Conservation (phyloP, 2,888 invertebrate genomes). For the Leptinotarsa rubiginosa region DNA sequence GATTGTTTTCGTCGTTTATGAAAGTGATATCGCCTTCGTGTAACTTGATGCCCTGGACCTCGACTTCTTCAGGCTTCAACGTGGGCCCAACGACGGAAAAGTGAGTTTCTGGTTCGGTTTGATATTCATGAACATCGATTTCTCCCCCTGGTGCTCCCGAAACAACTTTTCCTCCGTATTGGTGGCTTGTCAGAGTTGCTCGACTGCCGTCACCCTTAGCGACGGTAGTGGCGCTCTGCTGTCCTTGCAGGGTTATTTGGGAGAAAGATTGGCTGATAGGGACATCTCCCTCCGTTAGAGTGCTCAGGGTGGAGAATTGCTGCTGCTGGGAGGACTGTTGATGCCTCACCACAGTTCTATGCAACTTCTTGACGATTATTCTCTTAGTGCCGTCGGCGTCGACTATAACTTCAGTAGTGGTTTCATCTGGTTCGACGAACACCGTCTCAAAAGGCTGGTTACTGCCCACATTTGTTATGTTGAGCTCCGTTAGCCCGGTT, state of each 20-base stretch:
- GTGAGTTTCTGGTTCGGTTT: constrained; percentile 72
- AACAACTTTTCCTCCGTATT: constrained; percentile 74
- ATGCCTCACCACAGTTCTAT: constrained; percentile 75
- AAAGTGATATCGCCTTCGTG: constrained; percentile 66
- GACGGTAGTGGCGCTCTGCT: constrained; percentile 72
- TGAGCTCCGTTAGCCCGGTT: constrained; percentile 75
- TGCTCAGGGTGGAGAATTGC: constrained; percentile 71
- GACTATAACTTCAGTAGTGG: constrained; percentile 83
- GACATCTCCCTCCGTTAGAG: constrained; percentile 70
- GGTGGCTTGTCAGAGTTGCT: constrained; percentile 73
- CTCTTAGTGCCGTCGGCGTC: constrained; percentile 85
- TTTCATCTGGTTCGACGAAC: constrained; percentile 84
- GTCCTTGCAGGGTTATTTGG: constrained; percentile 74
- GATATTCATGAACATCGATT: constrained; percentile 75
- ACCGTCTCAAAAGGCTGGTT: constrained; percentile 83
- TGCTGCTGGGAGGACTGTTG: constrained; percentile 76
- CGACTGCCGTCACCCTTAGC: constrained; percentile 73
- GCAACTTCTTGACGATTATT: constrained; percentile 81
- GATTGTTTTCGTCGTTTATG: constrained; percentile 59
- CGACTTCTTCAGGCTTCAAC: constrained; percentile 66
- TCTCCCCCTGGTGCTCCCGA: constrained; percentile 75
- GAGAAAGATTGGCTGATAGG: constrained; percentile 70
- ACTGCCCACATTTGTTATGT: constrained; percentile 78
- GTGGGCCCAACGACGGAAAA: constrained; percentile 72
- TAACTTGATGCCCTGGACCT: constrained; percentile 62